Base-by-base conservation (phyloP, 2,797 vertebrate genomes). In the Sebastes kiyomatsui region DNA sequence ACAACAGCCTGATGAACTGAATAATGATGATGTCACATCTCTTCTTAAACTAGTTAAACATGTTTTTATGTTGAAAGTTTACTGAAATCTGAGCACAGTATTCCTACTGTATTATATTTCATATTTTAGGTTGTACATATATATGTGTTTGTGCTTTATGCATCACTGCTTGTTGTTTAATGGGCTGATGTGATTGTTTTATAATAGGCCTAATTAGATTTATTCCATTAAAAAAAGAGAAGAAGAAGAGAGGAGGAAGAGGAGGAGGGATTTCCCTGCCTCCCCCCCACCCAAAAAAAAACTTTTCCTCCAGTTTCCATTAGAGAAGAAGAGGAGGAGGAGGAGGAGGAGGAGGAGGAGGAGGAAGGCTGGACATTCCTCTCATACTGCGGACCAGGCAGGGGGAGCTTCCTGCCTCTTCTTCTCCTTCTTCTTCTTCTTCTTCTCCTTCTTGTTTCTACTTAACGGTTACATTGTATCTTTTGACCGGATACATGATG, bases 321-420 rank as follows among this genome's bases (percentile, higher is more conserved):
- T 38, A 78, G 72, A 38, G 35, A 38, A 38, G 35, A 38, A 1
- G 35, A 38, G 5, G 55, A 46, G 80, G 77, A 66, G 77, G 38
- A 20, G 59, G 73, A 20, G 59, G 73, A 79, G 55, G 38, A 20
- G 59, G 73, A 20, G 59, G 73, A 79, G 55, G 27, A 27, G 27
- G 27, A 27, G 27, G 78, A 62, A 49, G 79, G 70, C 80, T 77
- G 82, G 83, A 87, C 91, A 93, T 94, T 94, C 90, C 85, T 91
- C 76, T 90, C 88, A 81, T 85, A 77, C 86, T 91, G 86, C 82
- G 80, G 82, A 87, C 67, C 71, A 67, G 84, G 81, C 72, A 66
- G 59, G 72, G 78, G 78, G 66, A 73, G 65, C 79, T 88, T 88
- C 81, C 75, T 87, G 67, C 77, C 75, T 58, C 72, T 55, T 56